phyloP scores from a whole-genome alignment of 2,888 invertebrate genomes.

The Nineta flava region DNA sequence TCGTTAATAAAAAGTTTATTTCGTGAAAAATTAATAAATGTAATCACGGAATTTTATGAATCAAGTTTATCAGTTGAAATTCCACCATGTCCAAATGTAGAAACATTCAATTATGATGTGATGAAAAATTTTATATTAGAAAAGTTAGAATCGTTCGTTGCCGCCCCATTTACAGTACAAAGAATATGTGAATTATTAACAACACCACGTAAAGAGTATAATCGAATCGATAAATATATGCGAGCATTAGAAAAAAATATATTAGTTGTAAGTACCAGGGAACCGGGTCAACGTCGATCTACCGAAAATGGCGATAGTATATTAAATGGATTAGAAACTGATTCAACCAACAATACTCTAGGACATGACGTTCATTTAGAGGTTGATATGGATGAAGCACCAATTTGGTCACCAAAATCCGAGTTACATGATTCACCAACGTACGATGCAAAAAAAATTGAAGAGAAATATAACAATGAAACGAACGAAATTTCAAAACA shows the following conservation, averaged over 20 bases:
- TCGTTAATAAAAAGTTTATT: slow-evolving; percentile 72
- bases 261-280: slow-evolving; percentile 64
- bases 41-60: slow-evolving; percentile 78
- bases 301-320: slow-evolving; percentile 50
- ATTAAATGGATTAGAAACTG: slow-evolving; percentile 42
- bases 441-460: slow-evolving; percentile 12
- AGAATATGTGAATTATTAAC: slow-evolving; percentile 87
- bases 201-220: slow-evolving; percentile 84
- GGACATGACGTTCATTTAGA: slow-evolving; percentile 37
- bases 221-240: slow-evolving; percentile 91
- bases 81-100: slow-evolving; percentile 79
- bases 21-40: slow-evolving; percentile 69
- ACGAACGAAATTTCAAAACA: slow-evolving; percentile 26
- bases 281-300: slow-evolving; percentile 47
- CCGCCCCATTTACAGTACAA: slow-evolving; percentile 93
- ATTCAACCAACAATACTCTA: slow-evolving; percentile 32
- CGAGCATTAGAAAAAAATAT: slow-evolving; percentile 92
- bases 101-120: slow-evolving; percentile 75
- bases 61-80: slow-evolving; percentile 59
- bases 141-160: slow-evolving; percentile 64
- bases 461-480: slow-evolving; percentile 22
- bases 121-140: slow-evolving; percentile 74
- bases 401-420: slow-evolving; percentile 18
- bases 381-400: slow-evolving; percentile 35
- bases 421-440: slow-evolving; percentile 1